Evolutionary conservation across 2,888 invertebrate genomes (phyloP).

Genomic region (Acanthococcus lagerstroemiae): DNA sequence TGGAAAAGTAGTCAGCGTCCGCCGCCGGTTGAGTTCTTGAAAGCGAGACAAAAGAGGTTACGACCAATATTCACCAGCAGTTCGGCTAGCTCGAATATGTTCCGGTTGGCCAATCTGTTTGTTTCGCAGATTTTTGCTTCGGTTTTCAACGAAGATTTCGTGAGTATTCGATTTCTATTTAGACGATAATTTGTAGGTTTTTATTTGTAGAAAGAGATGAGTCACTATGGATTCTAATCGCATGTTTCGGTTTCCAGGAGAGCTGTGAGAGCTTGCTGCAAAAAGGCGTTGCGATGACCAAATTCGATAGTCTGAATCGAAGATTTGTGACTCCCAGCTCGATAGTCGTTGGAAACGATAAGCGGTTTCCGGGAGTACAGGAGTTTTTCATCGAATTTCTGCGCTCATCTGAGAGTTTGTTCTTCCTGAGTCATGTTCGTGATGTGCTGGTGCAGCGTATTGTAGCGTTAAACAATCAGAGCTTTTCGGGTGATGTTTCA

Average conservation of each 20-base stretch:
- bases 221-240: no score
- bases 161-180: neutral
- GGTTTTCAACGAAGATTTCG: conserved; percentile 17
- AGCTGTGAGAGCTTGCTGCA: neutral
- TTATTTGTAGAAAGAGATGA: neutral
- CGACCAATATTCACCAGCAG: conserved; percentile 9
- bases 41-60: conserved; percentile 9
- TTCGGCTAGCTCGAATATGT: conserved; percentile 15
- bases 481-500: conserved; percentile 16
- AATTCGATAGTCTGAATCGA: conserved; percentile 16
- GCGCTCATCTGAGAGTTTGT: conserved; percentile 13
- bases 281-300: conserved; percentile 3
- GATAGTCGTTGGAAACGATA: conserved; percentile 13
- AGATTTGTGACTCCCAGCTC: conserved; percentile 18
- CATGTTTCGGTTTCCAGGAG: conserved; percentile 2
- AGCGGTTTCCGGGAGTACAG: conserved; percentile 23
- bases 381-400: conserved; percentile 27
- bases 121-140: conserved; percentile 25
- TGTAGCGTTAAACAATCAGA: conserved; percentile 1
- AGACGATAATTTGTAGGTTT: neutral
- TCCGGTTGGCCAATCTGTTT: conserved; percentile 19
- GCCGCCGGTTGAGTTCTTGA: conserved; percentile 17
- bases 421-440: conserved; percentile 15
- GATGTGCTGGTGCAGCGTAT: conserved; percentile 16
- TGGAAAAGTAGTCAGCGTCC: conserved; percentile 8